A percentile compares a stretch with the other conserved stretches of the same genome.
phyloP scores from a whole-genome alignment of 2,113 vertebrate species.

The Euleptes europaea region DNA sequence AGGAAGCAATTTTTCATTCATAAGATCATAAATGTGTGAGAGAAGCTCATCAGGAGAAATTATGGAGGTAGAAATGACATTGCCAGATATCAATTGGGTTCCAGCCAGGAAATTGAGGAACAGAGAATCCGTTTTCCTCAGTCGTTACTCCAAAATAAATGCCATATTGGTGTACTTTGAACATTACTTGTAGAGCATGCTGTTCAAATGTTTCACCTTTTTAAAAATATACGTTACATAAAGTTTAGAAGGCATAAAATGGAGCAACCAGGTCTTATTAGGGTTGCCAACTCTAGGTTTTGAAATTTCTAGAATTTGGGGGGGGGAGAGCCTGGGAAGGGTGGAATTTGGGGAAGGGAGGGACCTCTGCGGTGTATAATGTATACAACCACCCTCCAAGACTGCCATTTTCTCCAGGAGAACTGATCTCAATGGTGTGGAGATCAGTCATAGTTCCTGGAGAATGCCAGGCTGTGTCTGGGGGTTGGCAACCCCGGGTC shows the following conservation, averaged over 20 bases:
- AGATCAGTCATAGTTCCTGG: too few relatives aligned
- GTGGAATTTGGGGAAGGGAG: too few relatives aligned
- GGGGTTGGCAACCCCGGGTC: too few relatives aligned
- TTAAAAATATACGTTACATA: neutral
- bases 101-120: constrained; percentile 9
- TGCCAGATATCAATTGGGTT: constrained; percentile 16
- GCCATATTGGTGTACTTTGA: neutral
- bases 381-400: too few relatives aligned
- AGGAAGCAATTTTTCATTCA: constrained; percentile 40
- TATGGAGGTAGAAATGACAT: constrained; percentile 3
- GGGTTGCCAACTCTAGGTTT: neutral
- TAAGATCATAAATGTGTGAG: constrained; percentile 12
- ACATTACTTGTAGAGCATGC: neutral
- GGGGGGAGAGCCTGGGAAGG: too few relatives aligned
- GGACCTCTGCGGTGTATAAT: too few relatives aligned
- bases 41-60: constrained; percentile 42
- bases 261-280: neutral
- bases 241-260: neutral
- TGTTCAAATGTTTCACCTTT: neutral
- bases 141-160: constrained; percentile 8
- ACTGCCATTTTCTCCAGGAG: too few relatives aligned
- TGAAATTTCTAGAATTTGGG: neutral
- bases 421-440: too few relatives aligned
- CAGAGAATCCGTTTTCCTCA: neutral
- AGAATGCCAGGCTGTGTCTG: too few relatives aligned